Evolutionary conservation across 2,113 vertebrate genomes (phyloP).

Genomic region (Carassius auratus): DNA sequence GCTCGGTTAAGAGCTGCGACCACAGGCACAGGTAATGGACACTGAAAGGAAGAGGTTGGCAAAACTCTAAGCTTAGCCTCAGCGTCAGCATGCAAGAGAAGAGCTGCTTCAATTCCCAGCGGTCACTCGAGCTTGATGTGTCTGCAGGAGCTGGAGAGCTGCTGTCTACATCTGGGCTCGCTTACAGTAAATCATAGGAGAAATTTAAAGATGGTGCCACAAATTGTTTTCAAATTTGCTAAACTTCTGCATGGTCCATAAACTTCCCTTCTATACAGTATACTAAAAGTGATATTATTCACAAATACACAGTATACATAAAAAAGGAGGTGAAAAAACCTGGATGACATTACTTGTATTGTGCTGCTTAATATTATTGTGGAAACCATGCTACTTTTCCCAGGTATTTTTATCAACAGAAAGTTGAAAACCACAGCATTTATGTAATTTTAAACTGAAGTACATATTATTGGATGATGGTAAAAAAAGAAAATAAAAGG

Average conservation of each 20-base stretch:
- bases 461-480: too few species aligned
- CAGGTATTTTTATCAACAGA: background rate
- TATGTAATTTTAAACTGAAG: background rate
- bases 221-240: background rate
- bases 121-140: background rate
- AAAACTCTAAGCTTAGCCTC: conserved; percentile 2
- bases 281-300: background rate
- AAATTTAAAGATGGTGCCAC: background rate
- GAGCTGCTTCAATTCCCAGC: background rate
- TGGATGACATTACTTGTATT: background rate
- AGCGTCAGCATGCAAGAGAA: background rate
- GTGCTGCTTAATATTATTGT: background rate
- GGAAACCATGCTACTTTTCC: background rate
- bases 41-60: background rate
- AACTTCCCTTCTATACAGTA: background rate
- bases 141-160: conserved; percentile 18
- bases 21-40: conserved; percentile 35
- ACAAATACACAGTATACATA: background rate
- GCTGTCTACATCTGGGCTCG: conserved; percentile 1
- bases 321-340: background rate
- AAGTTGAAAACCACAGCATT: background rate
- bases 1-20: background rate
- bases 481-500: background rate
- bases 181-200: background rate
- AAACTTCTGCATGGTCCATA: background rate